Conservation (phyloP, 2,888 invertebrate species). For the Incurvaria masculella region DNA sequence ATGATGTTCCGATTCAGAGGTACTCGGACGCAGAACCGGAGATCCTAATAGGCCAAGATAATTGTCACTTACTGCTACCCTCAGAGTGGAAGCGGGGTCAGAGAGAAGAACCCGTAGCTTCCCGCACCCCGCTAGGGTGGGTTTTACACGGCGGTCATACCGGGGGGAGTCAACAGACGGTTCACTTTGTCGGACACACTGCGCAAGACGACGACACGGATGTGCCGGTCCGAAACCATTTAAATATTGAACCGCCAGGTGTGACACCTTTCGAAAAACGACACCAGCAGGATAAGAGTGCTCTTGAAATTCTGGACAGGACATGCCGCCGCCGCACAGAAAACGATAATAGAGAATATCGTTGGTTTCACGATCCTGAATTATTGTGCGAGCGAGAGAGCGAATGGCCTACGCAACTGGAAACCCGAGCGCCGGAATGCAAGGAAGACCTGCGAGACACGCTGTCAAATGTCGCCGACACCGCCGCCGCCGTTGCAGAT, state of each 20-base stretch:
- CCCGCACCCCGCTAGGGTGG: background rate
- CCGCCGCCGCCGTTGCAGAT: background rate
- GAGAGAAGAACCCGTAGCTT: background rate
- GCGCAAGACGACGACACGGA: background rate
- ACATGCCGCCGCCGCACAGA: background rate
- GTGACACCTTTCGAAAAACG: background rate
- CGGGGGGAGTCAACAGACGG: too few relatives aligned
- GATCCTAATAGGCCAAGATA: background rate
- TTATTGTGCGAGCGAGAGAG: slow-evolving; percentile 4
- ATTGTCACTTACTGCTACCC: background rate
- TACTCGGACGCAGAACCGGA: background rate
- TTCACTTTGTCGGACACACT: background rate
- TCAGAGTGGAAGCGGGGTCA: background rate
- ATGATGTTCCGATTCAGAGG: background rate
- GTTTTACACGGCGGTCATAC: background rate
- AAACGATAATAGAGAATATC: background rate
- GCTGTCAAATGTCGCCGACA: background rate
- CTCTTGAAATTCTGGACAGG: background rate
- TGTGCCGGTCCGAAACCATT: background rate
- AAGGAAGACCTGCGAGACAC: background rate
- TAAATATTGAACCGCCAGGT: background rate
- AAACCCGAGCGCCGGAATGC: too few relatives aligned
- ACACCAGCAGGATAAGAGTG: background rate
- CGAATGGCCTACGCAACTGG: slow-evolving; percentile 5
- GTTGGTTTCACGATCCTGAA: slow-evolving; percentile 10